These are phyloP conservation scores for Meles meles DNA, from an alignment of 2,113 vertebrate species.

Conservation along the genomic window DNA sequence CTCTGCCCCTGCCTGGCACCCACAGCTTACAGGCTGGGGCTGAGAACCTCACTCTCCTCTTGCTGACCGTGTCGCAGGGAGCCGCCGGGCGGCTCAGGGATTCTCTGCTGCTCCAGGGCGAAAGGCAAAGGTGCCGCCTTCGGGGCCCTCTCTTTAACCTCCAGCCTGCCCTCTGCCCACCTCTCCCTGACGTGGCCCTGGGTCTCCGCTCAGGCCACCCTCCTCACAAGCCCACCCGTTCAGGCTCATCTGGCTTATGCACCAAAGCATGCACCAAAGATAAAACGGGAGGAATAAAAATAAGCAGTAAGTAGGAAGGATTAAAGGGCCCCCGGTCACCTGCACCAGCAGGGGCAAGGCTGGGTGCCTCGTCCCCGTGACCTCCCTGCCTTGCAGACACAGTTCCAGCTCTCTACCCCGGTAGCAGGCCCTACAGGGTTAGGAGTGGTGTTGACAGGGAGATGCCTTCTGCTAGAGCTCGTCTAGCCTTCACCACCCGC, in stretches of 20 bases:
- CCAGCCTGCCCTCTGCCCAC: neutral
- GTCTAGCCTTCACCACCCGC: neutral
- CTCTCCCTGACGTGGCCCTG: neutral
- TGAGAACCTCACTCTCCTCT: neutral
- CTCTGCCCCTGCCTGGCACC: neutral
- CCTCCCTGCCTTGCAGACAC: fast-evolving
- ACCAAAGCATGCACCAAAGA: neutral
- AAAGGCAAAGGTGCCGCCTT: neutral
- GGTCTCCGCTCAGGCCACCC: neutral
- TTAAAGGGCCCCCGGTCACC: fast-evolving
- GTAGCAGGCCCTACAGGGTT: neutral
- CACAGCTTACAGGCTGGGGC: neutral
- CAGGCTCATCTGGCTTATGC: neutral
- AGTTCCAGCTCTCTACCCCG: neutral
- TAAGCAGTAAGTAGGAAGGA: fast-evolving
- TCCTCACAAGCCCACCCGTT: fast-evolving
- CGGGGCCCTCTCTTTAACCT: neutral
- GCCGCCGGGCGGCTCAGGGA: neutral
- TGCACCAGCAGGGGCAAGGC: neutral
- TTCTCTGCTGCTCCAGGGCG: neutral
- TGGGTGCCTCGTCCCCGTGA: fast-evolving
- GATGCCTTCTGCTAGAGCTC: neutral
- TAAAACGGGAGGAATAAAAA: neutral
- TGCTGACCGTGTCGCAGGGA: fast-evolving
- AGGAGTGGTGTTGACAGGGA: neutral